Evolutionary conservation across 2,888 invertebrate species (phyloP).

Genomic region (Himalopsyche japonica): DNA sequence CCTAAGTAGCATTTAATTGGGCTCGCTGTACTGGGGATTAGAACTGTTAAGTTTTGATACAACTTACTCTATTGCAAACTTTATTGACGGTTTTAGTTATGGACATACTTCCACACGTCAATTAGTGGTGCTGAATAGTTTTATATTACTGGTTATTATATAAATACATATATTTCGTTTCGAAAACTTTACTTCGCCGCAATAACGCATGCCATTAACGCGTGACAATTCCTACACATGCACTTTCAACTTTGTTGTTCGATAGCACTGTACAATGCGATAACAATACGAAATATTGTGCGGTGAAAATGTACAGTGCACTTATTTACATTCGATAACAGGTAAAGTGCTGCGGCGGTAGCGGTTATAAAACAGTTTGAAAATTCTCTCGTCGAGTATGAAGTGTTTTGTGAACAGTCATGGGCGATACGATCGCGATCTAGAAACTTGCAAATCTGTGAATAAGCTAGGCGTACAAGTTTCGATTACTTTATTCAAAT

Average conservation of each 20-base stretch:
- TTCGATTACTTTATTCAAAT: slow-evolving; percentile 1
- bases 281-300: no score
- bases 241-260: no score
- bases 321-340: background rate
- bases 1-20: background rate
- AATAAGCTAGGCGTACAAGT: background rate
- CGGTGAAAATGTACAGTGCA: no score
- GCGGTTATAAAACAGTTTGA: background rate
- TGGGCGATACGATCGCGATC: background rate
- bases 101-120: no score
- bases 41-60: background rate
- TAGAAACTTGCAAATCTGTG: background rate
- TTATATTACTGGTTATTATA: no score
- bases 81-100: background rate
- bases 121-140: no score
- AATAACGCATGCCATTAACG: no score
- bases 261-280: no score
- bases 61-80: background rate
- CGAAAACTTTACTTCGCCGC: no score
- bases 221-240: no score
- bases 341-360: background rate
- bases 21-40: background rate
- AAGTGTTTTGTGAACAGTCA: background rate
- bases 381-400: background rate
- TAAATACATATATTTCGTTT: no score